phyloP scores from a whole-genome alignment of 2,888 invertebrate species.

The Sepiola atlantica region DNA sequence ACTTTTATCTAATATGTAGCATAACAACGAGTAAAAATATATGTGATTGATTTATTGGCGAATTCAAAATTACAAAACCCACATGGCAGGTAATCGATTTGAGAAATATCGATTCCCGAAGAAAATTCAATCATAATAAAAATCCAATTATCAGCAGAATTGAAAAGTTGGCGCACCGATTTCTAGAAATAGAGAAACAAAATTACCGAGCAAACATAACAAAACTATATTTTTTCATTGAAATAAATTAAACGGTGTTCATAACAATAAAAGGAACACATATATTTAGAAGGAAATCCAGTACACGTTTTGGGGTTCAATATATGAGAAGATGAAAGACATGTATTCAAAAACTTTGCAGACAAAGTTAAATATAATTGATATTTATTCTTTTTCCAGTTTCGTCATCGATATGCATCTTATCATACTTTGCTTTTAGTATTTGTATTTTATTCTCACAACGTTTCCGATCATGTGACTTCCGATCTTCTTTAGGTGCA shows the following conservation, averaged over 20 bases:
- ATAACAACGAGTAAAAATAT: no score
- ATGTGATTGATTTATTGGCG: neutral
- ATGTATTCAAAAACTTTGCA: neutral
- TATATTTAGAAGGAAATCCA: neutral
- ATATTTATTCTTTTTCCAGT: neutral
- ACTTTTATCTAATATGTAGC: no score
- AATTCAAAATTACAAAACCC: neutral
- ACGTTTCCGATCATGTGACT: no score
- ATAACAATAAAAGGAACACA: neutral
- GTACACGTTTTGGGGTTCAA: neutral
- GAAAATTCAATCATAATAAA: neutral
- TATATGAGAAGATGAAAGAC: neutral
- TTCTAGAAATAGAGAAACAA: neutral
- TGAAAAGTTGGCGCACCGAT: neutral
- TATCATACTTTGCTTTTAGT: no score
- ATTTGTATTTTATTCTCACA: no score
- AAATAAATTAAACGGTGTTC: neutral
- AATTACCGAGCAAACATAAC: neutral
- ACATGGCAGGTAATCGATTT: neutral
- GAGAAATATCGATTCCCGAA: neutral
- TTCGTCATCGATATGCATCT: neutral
- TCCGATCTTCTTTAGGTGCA: no score
- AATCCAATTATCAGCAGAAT: neutral
- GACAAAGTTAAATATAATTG: neutral
- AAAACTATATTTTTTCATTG: neutral